Evolutionary conservation across 2,888 invertebrate species (phyloP), one percentile per base, ranked within the genome.

Genomic region (Petrophora chlorosata): DNA sequence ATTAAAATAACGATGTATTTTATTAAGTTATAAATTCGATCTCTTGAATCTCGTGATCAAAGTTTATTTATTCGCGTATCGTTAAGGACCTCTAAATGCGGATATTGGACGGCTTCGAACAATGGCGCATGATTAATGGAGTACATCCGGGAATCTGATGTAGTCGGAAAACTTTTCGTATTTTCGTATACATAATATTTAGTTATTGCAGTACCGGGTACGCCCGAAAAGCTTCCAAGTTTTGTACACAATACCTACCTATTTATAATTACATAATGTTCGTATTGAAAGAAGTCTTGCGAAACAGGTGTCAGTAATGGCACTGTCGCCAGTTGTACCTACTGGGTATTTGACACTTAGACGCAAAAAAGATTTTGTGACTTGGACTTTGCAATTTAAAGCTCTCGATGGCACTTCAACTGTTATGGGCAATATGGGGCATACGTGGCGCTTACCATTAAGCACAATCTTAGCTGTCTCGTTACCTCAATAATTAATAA

Each of bases 41-140:
- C 47, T 60, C 53, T 54, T 35, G 14, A 41, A 61, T 54, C 47
- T 59, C 45, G 17, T 34, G 45, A 45, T 42, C 42, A 35, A 53
- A 45, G 55, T 57, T 52, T 55, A 50, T 45, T 39, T 28, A 47
- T 39, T 44, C 35, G 33, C 14, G 34, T 47, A 35, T 40, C 50
- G 48, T 40, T 56, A 41, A 22, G 42, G 44, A 42, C 43, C 43
- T 41, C 50, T 53, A 49, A 39, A 42, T 56, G 45, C 41, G 52
- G 23, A 39, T 55, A 32, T 58, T 51, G 46, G 25, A 34, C 7
- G 43, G 39, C 30, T 40, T 58, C 29, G 44, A 58, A 61, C 59
- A 63, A 55, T 65, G 57, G 51, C 35, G 39, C 38, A 51, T 54
- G 48, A 56, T 58, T 56, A 56, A 56, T 55, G 46, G 15, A 34